Evolutionary conservation across 2,888 invertebrate species (phyloP).

Genomic region (Drosophila percnosoma): DNA sequence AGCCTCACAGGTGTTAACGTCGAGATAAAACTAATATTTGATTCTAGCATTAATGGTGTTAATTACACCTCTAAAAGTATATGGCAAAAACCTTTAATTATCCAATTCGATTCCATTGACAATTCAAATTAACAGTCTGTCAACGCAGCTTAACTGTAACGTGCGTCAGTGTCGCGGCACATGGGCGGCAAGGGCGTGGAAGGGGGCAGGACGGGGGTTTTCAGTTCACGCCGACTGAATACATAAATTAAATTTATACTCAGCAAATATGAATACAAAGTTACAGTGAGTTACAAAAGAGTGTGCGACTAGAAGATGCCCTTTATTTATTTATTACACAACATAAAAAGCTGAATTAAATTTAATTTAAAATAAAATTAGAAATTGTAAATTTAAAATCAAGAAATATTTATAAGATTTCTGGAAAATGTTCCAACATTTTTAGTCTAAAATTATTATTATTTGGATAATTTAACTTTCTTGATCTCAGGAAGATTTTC

Average conservation of each 20-base stretch:
- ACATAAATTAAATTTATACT: conserved; percentile 16
- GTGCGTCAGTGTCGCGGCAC: conserved; percentile 54
- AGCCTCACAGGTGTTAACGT: conserved; percentile 36
- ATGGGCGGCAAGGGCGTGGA: not conserved
- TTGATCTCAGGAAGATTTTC: not conserved
- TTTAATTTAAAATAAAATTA: too few species aligned
- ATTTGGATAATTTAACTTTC: not conserved
- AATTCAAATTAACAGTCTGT: conserved; percentile 61
- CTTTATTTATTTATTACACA: not conserved
- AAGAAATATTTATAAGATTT: too few species aligned
- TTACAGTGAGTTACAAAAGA: not conserved
- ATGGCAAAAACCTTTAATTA: conserved; percentile 35
- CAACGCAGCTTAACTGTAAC: conserved; percentile 66
- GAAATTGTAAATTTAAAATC: too few species aligned
- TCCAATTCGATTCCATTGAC: conserved; percentile 59
- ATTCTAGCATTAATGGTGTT: conserved; percentile 27
- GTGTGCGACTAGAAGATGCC: not conserved
- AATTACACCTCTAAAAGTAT: conserved; percentile 28
- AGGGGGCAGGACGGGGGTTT: conserved; percentile 6
- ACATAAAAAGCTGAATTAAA: too few species aligned
- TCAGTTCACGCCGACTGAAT: conserved; percentile 25
- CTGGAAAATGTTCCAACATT: too few species aligned
- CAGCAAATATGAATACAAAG: conserved; percentile 2
- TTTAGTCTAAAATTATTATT: not conserved
- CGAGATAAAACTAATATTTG: not conserved